Evolutionary conservation across 2,888 invertebrate genomes (phyloP).

Genomic region (Drosophila seclusa): DNA sequence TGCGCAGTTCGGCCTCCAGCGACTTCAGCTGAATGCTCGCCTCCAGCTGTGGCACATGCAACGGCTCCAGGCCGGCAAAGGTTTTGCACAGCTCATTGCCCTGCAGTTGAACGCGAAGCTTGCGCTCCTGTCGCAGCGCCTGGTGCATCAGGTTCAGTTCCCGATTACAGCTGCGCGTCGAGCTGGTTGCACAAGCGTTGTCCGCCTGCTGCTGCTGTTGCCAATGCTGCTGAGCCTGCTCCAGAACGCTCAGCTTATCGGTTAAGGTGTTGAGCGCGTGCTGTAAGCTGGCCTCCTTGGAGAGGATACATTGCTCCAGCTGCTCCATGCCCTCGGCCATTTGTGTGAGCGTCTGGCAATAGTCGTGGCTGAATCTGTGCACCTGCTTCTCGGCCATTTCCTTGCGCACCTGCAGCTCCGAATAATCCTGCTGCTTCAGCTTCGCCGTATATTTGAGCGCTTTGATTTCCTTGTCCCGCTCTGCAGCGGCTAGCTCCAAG

Average conservation of each 20-base stretch:
- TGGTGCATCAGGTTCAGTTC: constrained; percentile 71
- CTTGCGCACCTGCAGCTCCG: constrained; percentile 95
- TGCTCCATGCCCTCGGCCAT: constrained; percentile 88
- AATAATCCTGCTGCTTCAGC: constrained; percentile 95
- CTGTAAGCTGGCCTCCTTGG: constrained; percentile 97
- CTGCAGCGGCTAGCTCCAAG: constrained; percentile 92
- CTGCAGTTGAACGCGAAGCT: constrained; percentile 86
- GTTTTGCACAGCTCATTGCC: constrained; percentile 85
- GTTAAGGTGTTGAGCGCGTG: constrained; percentile 97
- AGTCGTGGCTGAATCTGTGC: constrained; percentile 86
- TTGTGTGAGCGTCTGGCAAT: constrained; percentile 60
- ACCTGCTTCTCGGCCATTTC: constrained; percentile 96
- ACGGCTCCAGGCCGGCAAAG: constrained; percentile 86
- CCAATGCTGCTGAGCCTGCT: constrained; percentile 93
- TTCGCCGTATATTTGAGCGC: constrained; percentile 94
- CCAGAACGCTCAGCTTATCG: constrained; percentile 94
- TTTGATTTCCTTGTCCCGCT: constrained; percentile 95
- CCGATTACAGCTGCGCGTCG: constrained; percentile 62
- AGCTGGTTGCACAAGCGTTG: constrained; percentile 75
- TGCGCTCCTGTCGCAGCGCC: constrained; percentile 85
- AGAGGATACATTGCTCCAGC: constrained; percentile 88
- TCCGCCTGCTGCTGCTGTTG: constrained; percentile 90
- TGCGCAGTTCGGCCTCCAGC: constrained; percentile 80
- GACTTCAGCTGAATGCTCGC: constrained; percentile 58
- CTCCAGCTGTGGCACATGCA: constrained; percentile 85